Evolutionary conservation across 1,140 invertebrate species (phyloP), one percentile per base, ranked within the genome.

Genomic region (Drosophila varians): DNA sequence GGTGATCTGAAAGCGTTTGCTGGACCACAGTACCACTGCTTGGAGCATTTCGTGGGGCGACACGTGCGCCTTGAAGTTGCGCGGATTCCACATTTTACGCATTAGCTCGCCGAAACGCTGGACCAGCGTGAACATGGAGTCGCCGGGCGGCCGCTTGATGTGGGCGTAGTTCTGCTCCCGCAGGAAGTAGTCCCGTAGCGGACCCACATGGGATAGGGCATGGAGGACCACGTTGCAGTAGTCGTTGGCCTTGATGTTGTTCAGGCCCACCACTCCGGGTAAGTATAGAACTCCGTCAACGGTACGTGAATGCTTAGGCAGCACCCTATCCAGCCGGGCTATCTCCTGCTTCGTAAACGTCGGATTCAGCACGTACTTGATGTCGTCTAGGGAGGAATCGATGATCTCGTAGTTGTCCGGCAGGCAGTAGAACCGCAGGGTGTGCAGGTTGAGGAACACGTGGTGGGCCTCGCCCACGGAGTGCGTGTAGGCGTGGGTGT

Each of bases 41-140:
- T 99, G 99, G 9, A 99, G 92, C 99, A 99, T 99, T 93, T 99
- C 99, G 92, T 99, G 99, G 0, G 99, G 99, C 49, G 98, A 99
- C 1, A 99, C 99, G 90, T 99, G 99, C 3, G 98, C 97, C 93
- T 99, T 99, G 90, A 99, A 99, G 90, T 99, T 99, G 56, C 98
- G 92, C 0, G 98, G 98, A 92, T 99, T 99, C 99, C 99, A 99
- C 71, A 99, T 92, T 92, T 99, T 99, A 3, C 99, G 92, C 91
- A 99, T 95, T 5, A 99, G 92, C 92, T 99, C 99, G 2, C 99
- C 99, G 92, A 99, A 99, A 51, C 99, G 93, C 91, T 99, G 97
- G 0, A 99, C 97, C 18, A 99, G 91, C n/a, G 98, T 92, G 87
- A 97, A 97, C 11, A 94, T 94, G 4, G 96, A 98, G 91, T 98